Evolutionary conservation across 2,888 invertebrate genomes (phyloP), one percentile per base, ranked within the genome.

Genomic region (Lottia scabra): DNA sequence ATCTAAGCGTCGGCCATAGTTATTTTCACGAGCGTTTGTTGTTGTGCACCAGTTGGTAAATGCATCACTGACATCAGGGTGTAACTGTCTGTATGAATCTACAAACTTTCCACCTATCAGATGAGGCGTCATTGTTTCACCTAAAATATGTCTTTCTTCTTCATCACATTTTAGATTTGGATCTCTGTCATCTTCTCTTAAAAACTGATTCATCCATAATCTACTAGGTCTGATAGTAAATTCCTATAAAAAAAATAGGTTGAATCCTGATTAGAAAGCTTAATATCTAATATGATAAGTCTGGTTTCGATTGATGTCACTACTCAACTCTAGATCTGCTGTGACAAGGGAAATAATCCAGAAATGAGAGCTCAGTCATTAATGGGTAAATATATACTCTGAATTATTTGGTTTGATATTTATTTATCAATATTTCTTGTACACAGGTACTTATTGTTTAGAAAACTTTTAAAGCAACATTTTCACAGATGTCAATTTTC

Each of bases 1-100:
- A 82, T 91, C 91, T 44, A 91, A 88, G 45, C 91, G 83, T 10
- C 90, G 87, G 6, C 91, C 91, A 79, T 89, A 92, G 82, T 91
- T 92, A 10, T 89, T 90, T 19, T 84, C 83, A 63, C 91, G 79
- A 4, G 91, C 90, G 64, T 89, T 89, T 0, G 89, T 88, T 45
- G 83, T 75, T 0, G 90, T 90, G 72, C 86, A 87, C 91, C 91
- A 91, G 80, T 91, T 91, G 5, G 91, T 91, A 81, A 86, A 91
- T 2, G 90, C 90, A 43, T 89, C 85, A 56, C 81, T 78, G 66
- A 83, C 73, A 10, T 81, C 75, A 4, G 91, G 91, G 78, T 91
- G 85, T n/a, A 90, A 83, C 62, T 86, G 81, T 30, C 91, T 87
- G 75, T 90, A 91, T 12, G 90, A 83, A 78, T 91, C 91, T 2